Evolutionary conservation across 1,140 invertebrate species (phyloP), one percentile per base, ranked within the genome.

Genomic region (Triops longicaudatus): DNA sequence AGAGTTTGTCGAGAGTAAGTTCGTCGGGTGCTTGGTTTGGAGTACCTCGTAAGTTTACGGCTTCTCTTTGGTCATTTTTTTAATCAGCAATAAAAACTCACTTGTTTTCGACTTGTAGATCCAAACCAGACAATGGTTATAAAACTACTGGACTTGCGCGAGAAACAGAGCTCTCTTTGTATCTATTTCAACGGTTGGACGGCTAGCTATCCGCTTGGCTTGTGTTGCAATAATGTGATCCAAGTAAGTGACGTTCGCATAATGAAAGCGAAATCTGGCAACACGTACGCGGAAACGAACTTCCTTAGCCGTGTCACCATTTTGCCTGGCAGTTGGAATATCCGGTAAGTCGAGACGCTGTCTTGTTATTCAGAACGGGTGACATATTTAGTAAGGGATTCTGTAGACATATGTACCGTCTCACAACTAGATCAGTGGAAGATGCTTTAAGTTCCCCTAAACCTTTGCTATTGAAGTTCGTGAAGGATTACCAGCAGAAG

Each of bases 11-110:
- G 1, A 27, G 28, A 27, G 26, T 42, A 7, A 73, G n/a, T 27
- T 42, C 73, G 22, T 73, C 42, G 17, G 71, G 72, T 28, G 73
- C 76, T 17, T 77, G 76, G 76, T 27, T 77, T 9, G 76, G 76
- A 26, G 43, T 50, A 17, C 76, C 76, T 26, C 37, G 76, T 77
- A 73, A 43, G 26, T 28, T 76, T 71, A 7, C 11, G 12, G 37
- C 12, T 26, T 26, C 26, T 37, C 26, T 75, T 44, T 41, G 26
- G 7, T 14, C 31, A 4, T 37, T 37, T 37, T 17, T 3, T 4
- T 4, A 28, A 17, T 37, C 44, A n/a, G 22, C 10, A 26, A 28
- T 22, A 27, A 74, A 41, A 28, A 42, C n/a, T 37, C 17, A 12
- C 12, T 22, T 26, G 12, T 17, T 43, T 31, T 74, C 10, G 14